A percentile compares a stretch with the other conserved stretches of the same genome.
Evolutionary conservation across 2,797 vertebrate genomes (phyloP).

Genomic region (Dallia pectoralis): DNA sequence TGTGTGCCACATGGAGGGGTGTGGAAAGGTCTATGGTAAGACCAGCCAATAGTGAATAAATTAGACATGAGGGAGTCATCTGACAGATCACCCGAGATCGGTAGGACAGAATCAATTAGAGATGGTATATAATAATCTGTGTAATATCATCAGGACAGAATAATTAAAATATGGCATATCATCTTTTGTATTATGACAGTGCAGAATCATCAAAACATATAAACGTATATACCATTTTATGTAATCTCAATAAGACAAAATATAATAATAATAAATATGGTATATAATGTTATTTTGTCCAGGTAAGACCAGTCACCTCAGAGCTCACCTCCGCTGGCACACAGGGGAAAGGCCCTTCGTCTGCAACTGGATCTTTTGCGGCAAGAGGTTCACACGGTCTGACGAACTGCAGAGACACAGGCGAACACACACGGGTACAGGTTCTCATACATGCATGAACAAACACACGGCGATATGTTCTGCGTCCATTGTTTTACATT

Average conservation of each 20-base stretch:
- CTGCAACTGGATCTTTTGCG: constrained; percentile 99
- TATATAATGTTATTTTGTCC: not conserved
- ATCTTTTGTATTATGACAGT: not conserved
- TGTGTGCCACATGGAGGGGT: constrained; percentile 98
- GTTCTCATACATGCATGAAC: not conserved
- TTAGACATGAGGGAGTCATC: not conserved
- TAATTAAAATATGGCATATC: not conserved
- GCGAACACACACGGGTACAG: constrained; percentile 93
- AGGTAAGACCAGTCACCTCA: constrained; percentile 73
- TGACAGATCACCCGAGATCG: too few species aligned
- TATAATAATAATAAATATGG: not conserved
- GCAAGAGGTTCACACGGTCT: constrained; percentile 95
- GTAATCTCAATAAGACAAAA: not conserved
- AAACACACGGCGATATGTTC: not conserved
- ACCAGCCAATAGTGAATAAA: constrained; percentile 56
- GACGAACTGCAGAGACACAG: constrained; percentile 97
- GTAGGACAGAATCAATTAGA: too few species aligned
- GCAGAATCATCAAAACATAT: not conserved
- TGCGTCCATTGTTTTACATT: not conserved
- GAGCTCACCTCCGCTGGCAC: constrained; percentile 98
- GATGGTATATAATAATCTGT: too few species aligned
- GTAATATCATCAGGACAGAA: too few species aligned
- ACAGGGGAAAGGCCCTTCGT: constrained; percentile 98
- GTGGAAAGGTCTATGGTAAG: constrained; percentile 98
- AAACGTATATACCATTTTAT: not conserved